phyloP scores from a whole-genome alignment of 2,888 invertebrate species.

The Achlya flavicornis region DNA sequence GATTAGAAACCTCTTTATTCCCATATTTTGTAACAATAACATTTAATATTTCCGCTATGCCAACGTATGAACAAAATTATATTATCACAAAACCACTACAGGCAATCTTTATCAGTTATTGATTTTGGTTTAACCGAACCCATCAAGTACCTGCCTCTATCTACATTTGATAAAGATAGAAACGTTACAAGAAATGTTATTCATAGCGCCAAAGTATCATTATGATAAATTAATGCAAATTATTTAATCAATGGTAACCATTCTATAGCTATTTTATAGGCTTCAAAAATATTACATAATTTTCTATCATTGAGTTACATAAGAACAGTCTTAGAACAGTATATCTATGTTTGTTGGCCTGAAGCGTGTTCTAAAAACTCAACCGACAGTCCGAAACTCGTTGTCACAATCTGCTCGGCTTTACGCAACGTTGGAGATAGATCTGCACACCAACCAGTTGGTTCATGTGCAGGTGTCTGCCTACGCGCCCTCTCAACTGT shows the following conservation, averaged over 20 bases:
- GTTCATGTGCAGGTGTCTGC: constrained; percentile 36
- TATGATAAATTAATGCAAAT: too few relatives aligned
- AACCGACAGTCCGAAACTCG: neutral
- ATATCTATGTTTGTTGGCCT: neutral
- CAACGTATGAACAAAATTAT: neutral
- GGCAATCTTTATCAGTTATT: constrained; percentile 3
- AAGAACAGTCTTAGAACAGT: too few relatives aligned
- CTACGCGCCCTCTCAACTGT: constrained; percentile 57
- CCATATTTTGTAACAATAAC: neutral
- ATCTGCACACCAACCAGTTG: neutral
- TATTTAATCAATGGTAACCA: too few relatives aligned
- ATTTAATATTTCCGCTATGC: neutral
- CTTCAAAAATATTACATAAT: too few relatives aligned
- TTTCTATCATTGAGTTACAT: too few relatives aligned
- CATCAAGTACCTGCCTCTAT: neutral
- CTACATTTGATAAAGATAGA: neutral
- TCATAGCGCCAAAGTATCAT: too few relatives aligned
- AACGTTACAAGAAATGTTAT: neutral
- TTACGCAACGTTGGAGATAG: constrained; percentile 48
- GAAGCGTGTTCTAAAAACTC: neutral
- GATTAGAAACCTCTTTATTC: too few relatives aligned
- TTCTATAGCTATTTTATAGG: too few relatives aligned
- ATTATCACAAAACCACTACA: neutral
- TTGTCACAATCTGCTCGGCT: constrained; percentile 42
- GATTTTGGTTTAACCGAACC: neutral